These are phyloP conservation scores for Melinaea marsaeus DNA, from an alignment of 2,888 invertebrate species.

Conservation along the genomic window DNA sequence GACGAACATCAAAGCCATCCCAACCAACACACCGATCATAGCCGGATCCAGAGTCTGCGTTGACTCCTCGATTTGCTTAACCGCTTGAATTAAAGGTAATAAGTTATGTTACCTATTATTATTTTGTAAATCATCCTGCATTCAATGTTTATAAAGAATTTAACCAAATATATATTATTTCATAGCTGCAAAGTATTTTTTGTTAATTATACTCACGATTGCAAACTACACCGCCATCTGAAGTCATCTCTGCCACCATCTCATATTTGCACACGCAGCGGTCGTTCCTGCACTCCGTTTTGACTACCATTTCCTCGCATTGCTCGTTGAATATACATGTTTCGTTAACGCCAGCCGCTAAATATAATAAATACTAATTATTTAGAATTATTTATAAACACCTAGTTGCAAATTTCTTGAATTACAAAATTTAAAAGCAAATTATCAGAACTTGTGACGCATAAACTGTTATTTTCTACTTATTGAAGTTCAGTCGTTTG, in stretches of 20 bases:
- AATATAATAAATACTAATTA: conserved; percentile 41
- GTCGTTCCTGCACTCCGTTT: conserved; percentile 89
- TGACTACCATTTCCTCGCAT: conserved; percentile 84
- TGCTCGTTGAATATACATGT: conserved; percentile 90
- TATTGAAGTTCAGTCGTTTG: too few species aligned
- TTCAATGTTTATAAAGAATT: too few species aligned
- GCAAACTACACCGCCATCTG: conserved; percentile 85
- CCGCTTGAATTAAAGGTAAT: conserved; percentile 45
- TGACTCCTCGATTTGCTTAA: conserved; percentile 79
- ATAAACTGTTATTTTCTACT: too few species aligned
- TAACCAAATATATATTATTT: too few species aligned
- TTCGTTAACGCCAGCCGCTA: conserved; percentile 89
- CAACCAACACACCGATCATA: conserved; percentile 93
- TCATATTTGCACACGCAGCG: conserved; percentile 89
- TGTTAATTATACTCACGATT: conserved; percentile 77
- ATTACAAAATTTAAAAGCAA: background rate
- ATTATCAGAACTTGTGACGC: background rate
- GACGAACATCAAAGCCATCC: conserved; percentile 95
- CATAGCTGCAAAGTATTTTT: too few species aligned
- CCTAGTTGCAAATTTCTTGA: too few species aligned
- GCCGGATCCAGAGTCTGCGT: conserved; percentile 89
- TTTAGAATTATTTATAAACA: background rate
- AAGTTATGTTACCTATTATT: too few species aligned
- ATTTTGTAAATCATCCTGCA: too few species aligned
- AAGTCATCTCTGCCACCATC: conserved; percentile 82